Conservation (phyloP, 2,113 vertebrate genomes). For the Rousettus leschenaultii region DNA sequence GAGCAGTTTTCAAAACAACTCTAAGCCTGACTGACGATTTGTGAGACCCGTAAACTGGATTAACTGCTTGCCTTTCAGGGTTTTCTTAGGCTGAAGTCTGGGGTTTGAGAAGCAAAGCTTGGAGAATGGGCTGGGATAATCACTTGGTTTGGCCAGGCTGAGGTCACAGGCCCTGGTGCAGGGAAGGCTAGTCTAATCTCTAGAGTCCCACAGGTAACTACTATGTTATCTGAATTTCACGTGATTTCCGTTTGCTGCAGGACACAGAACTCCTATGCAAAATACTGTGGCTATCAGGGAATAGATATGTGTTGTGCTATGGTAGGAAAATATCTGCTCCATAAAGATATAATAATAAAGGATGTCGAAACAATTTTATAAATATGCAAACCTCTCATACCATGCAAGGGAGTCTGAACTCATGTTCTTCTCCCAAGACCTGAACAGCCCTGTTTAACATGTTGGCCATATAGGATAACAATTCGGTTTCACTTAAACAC, state of each 20-base stretch:
- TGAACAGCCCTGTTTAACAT: neutral
- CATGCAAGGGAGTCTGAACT: neutral
- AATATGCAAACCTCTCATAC: constrained; percentile 1
- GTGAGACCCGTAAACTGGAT: neutral
- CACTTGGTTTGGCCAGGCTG: neutral
- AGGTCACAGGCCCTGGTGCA: neutral
- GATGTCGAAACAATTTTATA: neutral
- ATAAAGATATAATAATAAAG: neutral
- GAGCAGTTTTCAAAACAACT: neutral
- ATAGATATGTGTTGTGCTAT: neutral
- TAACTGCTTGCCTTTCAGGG: neutral
- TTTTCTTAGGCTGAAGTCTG: neutral
- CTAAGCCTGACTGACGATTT: neutral
- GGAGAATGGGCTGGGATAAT: neutral
- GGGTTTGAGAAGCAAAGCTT: neutral
- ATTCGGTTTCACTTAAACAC: neutral
- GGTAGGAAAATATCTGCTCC: neutral
- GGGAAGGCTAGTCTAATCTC: neutral
- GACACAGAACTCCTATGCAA: neutral
- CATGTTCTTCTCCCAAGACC: neutral
- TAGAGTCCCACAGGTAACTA: neutral
- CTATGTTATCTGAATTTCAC: too few relatives aligned
- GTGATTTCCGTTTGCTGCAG: neutral
- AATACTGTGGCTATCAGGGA: neutral
- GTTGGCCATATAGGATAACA: neutral